Percentiles rank a stretch among this genome's conserved stretches.
Conservation (phyloP, 2,888 invertebrate species). For the Chaetogeoica ovagalla region DNA sequence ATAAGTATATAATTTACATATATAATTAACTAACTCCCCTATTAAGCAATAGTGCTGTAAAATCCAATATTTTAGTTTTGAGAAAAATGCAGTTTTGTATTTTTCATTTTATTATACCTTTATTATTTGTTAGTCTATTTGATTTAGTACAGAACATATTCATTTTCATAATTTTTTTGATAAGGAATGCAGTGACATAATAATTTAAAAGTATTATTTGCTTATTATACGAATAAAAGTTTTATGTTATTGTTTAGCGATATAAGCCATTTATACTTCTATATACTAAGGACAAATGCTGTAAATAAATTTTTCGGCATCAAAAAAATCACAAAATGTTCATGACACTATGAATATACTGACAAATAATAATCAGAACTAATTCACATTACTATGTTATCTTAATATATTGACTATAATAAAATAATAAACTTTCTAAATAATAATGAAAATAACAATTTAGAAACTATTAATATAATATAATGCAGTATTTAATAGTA, state of each 20-base stretch:
- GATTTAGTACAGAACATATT: background rate
- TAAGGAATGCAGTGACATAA: conserved; percentile 1
- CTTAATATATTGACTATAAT: too few relatives aligned
- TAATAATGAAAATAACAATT: background rate
- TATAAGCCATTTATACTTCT: background rate
- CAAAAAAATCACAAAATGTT: too few relatives aligned
- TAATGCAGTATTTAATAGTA: background rate
- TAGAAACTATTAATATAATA: background rate
- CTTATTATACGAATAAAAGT: too few relatives aligned
- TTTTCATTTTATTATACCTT: too few relatives aligned
- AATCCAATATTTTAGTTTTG: background rate
- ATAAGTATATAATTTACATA: too few relatives aligned
- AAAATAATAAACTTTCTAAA: background rate
- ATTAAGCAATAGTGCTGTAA: background rate
- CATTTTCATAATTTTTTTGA: background rate
- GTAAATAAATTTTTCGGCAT: conserved; percentile 5
- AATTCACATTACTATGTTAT: too few relatives aligned
- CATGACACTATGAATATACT: too few relatives aligned
- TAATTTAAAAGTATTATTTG: conserved; percentile 2
- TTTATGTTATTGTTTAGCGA: too few relatives aligned
- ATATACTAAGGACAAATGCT: background rate
- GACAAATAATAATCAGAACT: too few relatives aligned
- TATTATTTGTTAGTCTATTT: too few relatives aligned
- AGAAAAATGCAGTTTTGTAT: background rate
- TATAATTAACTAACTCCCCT: too few relatives aligned